Conservation (phyloP, 2,113 vertebrate genomes). For the Speoplatyrhinus poulsoni region DNA sequence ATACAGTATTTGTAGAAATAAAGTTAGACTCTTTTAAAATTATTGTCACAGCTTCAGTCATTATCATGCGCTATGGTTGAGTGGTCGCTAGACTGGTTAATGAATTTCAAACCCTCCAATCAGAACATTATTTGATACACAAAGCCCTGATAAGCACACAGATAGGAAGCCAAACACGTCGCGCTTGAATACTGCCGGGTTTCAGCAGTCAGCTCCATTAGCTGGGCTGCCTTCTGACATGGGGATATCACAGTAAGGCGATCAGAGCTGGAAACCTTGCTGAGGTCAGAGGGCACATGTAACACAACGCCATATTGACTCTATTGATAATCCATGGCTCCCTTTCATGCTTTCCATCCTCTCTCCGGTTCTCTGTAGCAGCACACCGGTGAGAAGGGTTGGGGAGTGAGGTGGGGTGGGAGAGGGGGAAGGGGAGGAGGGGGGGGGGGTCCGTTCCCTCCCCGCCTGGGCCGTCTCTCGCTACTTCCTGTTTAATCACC, state of each 20-base stretch:
- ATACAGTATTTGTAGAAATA: neutral
- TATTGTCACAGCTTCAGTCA: neutral
- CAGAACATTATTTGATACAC: slow-evolving; percentile 29
- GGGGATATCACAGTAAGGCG: slow-evolving; percentile 37
- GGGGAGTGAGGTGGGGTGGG: slow-evolving; percentile 8
- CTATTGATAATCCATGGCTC: slow-evolving; percentile 70
- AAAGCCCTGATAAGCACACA: slow-evolving; percentile 16
- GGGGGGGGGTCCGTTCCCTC: slow-evolving; percentile 46
- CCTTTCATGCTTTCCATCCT: slow-evolving; percentile 53
- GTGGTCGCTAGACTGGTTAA: slow-evolving; percentile 15
- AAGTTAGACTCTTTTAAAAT: neutral
- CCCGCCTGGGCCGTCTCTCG: slow-evolving; percentile 52
- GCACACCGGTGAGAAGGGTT: slow-evolving; percentile 57
- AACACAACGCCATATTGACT: slow-evolving; percentile 67
- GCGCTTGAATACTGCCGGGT: slow-evolving; percentile 36
- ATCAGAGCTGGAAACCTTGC: slow-evolving; percentile 54
- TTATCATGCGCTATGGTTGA: slow-evolving; percentile 13
- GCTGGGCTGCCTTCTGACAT: slow-evolving; percentile 17
- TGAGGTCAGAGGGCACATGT: slow-evolving; percentile 68
- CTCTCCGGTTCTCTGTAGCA: slow-evolving; percentile 52
- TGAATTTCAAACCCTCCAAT: slow-evolving; percentile 30
- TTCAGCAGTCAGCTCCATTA: slow-evolving; percentile 12
- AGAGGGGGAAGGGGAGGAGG: neutral
- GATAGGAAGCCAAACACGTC: slow-evolving; percentile 32
- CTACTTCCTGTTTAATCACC: slow-evolving; percentile 71